Evolutionary conservation across 2,888 invertebrate species (phyloP), one percentile per base, ranked within the genome.

Genomic region (Caenorhabditis sp.): DNA sequence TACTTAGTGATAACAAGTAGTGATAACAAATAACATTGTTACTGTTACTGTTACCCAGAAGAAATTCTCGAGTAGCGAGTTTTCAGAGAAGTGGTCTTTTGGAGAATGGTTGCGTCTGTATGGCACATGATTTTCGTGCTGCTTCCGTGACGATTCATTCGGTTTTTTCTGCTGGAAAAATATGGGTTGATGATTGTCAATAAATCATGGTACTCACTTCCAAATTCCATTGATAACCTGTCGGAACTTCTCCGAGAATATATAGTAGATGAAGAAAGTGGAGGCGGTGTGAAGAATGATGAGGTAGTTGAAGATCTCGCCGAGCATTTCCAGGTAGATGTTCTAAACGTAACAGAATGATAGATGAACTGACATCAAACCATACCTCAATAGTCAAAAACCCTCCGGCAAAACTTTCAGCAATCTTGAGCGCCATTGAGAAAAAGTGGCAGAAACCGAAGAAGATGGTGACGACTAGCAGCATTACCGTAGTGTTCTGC

Each of bases 401-500:
- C 15, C 68, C 68, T 0, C 81, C 77, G 1, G 77, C 77, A 22
- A 82, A 77, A 53, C 81, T 82, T 15, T 82, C 81, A 1, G 77
- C 77, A 32, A 82, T 55, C 51, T 82, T 82, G 32, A 78, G 28
- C 8, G 67, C 77, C 81, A 82, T 82, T 18, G 81, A 82, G 26
- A 82, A 78, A 24, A 78, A 77, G 26, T 82, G 81, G n/a, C 82
- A 82, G 37, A 82, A 77, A 1, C 78, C 82, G 32, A 82, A 82
- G 61, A 79, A 78, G 37, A 74, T 72, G 0, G 82, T 82, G 69
- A 82, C 53, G 26, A 82, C 79, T n/a, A 82, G 24, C 26, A 82
- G 40, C 82, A 82, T 82, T 0, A 78, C 62, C 0, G 82, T 82
- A 2, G 82, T 82, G 35, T 82, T 82, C 40, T 82, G 78, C 56